Conservation (phyloP, 2,888 invertebrate genomes). For the Pandemis corylana region DNA sequence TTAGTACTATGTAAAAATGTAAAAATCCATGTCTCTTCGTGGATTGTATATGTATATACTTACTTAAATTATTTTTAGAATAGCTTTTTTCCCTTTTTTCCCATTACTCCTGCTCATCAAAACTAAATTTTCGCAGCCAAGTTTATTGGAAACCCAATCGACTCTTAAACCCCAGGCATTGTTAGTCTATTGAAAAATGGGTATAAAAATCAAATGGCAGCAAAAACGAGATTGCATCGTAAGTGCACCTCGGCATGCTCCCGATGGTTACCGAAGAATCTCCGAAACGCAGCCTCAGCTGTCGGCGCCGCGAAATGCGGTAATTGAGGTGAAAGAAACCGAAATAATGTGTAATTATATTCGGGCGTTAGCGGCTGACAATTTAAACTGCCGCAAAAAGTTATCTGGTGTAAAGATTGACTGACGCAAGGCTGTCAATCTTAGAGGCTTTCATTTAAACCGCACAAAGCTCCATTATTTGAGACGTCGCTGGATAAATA, state of each 20-base stretch:
- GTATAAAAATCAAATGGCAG: conserved; percentile 49
- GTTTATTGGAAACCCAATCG: neutral
- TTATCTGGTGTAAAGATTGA: conserved; percentile 61
- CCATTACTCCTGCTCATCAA: neutral
- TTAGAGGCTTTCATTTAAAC: conserved; percentile 47
- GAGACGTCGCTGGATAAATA: neutral
- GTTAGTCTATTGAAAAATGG: conserved; percentile 44
- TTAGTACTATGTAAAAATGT: too few species aligned
- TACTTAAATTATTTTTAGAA: too few species aligned
- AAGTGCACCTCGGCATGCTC: conserved; percentile 51
- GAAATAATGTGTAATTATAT: conserved; percentile 78
- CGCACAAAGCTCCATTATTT: conserved; percentile 8
- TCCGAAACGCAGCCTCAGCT: conserved; percentile 64
- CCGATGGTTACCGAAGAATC: conserved; percentile 70
- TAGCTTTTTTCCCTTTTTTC: too few species aligned
- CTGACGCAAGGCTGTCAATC: conserved; percentile 52
- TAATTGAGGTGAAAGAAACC: conserved; percentile 76
- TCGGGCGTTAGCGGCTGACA: conserved; percentile 59
- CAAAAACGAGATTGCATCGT: conserved; percentile 46
- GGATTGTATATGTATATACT: too few species aligned
- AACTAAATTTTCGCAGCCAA: neutral
- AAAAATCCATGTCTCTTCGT: too few species aligned
- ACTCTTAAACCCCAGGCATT: neutral
- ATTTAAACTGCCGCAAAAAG: conserved; percentile 63
- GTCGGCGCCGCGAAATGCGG: conserved; percentile 67